Conservation (phyloP, 2,888 invertebrate species). For the Heliconius ismenius region DNA sequence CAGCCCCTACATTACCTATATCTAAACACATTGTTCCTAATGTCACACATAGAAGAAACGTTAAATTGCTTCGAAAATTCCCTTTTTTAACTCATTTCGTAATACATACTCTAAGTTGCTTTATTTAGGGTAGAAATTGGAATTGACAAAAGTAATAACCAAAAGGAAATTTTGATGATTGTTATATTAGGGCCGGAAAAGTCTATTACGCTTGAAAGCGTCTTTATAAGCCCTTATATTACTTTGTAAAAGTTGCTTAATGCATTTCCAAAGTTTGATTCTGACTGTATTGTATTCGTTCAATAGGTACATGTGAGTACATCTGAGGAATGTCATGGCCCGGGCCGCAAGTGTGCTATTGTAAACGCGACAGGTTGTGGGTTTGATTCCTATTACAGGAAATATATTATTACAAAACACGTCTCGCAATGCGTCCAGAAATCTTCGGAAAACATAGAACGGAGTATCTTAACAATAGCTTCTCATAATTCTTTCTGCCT, state of each 20-base stretch:
- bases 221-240: conserved; percentile 27
- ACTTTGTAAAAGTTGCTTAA: conserved; percentile 17
- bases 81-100: background rate
- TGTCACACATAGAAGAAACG: conserved; percentile 21
- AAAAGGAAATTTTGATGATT: conserved; percentile 21
- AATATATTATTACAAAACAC: background rate
- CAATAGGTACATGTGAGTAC: background rate
- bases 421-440: too few species aligned
- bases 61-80: conserved; percentile 24
- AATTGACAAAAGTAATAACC: background rate
- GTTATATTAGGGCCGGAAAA: conserved; percentile 33
- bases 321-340: background rate
- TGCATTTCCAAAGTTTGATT: conserved; percentile 8
- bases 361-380: background rate
- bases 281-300: background rate
- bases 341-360: background rate
- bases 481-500: too few species aligned
- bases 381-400: background rate
- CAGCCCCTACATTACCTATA: background rate
- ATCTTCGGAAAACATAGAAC: too few species aligned
- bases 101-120: background rate
- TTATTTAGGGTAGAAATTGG: conserved; percentile 21
- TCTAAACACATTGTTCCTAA: conserved; percentile 16
- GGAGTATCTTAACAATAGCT: too few species aligned
- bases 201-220: conserved; percentile 17